Conservation (phyloP, 23 tunicate species). For the Trididemnum clinides region DNA sequence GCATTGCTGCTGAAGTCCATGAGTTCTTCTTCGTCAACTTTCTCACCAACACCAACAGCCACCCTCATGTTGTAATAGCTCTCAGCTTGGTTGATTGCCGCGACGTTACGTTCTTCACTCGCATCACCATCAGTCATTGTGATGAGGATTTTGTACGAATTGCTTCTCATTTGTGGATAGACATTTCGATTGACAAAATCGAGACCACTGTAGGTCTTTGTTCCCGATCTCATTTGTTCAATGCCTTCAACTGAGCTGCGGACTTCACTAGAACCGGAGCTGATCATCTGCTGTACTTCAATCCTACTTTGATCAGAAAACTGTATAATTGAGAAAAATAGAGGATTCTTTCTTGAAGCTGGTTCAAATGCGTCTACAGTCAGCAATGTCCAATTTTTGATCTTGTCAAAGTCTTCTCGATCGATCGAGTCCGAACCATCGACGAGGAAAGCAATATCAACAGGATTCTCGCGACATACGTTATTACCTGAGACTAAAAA, state of each 20-base stretch:
- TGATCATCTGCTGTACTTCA: conserved; percentile 45
- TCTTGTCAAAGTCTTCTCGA: conserved; percentile 63
- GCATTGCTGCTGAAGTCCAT: conserved; percentile 57
- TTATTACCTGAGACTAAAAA: no score
- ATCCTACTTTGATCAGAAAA: conserved; percentile 58
- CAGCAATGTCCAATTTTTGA: conserved; percentile 68
- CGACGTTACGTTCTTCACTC: conserved; percentile 66
- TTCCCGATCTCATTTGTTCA: conserved; percentile 79
- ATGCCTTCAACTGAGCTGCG: conserved; percentile 35
- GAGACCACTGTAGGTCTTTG: conserved; percentile 81
- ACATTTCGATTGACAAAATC: conserved; percentile 57
- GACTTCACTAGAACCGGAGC: conserved; percentile 31
- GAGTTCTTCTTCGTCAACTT: conserved; percentile 48
- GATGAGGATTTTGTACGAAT: conserved; percentile 73
- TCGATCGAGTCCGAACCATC: conserved; percentile 91
- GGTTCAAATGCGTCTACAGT: conserved; percentile 76
- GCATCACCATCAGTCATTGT: conserved; percentile 95
- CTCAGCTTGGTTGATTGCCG: conserved; percentile 61
- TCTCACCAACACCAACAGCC: conserved; percentile 85
- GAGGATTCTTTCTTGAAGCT: conserved; percentile 2
- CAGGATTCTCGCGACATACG: conserved; percentile 57
- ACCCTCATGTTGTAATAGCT: conserved; percentile 66
- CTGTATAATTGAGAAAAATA: conserved; percentile 72
- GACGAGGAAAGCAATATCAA: conserved; percentile 86
- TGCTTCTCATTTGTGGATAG: conserved; percentile 48